Evolutionary conservation across 2,797 vertebrate species (phyloP).

Genomic region (Semaprochilodus insignis): DNA sequence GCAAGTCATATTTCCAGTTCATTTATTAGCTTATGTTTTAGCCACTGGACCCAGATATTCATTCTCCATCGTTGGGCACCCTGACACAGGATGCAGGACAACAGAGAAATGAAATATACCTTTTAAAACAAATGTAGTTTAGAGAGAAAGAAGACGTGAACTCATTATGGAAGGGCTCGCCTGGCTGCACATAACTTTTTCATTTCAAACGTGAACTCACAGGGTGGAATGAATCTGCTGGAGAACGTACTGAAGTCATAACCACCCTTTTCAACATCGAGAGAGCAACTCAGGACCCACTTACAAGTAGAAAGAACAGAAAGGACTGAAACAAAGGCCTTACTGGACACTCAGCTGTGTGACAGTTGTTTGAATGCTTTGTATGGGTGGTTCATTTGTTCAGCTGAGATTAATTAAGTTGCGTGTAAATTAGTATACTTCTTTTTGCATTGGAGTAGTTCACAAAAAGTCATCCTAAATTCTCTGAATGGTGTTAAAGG

Average conservation of each 20-base stretch:
- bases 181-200: not conserved
- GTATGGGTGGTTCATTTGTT: not conserved
- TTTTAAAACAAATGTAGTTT: not conserved
- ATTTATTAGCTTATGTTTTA: not conserved
- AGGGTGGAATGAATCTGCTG: not conserved
- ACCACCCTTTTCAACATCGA: not conserved
- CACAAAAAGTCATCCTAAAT: no score
- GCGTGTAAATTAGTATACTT: not conserved
- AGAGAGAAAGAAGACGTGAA: not conserved
- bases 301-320: not conserved
- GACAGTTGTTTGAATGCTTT: not conserved
- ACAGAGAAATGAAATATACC: not conserved
- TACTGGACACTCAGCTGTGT: not conserved
- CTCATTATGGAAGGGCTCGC: not conserved
- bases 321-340: not conserved
- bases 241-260: not conserved
- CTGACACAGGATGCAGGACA: not conserved
- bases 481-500: no score
- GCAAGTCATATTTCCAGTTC: not conserved
- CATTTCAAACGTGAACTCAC: not conserved
- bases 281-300: not conserved
- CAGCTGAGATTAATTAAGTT: no score
- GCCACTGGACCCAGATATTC: slow-evolving; percentile 1
- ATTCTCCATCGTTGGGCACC: not conserved
- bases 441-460: not conserved